Base-by-base conservation (phyloP, 2,797 vertebrate genomes). In the Arrhamphus sclerolepis region DNA sequence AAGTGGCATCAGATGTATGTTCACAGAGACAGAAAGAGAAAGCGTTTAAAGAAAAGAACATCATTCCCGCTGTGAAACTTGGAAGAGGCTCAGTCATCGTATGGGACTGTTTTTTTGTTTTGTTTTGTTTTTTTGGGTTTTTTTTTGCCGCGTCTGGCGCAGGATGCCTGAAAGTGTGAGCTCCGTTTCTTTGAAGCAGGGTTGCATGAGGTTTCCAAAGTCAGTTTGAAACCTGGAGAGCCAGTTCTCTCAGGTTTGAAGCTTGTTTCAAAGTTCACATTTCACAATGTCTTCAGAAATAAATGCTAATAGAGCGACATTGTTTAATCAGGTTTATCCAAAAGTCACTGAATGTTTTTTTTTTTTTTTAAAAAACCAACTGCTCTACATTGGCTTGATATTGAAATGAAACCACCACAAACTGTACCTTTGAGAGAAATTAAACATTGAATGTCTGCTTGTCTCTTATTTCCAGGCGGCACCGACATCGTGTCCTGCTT, bases 401-500 rank as follows among this genome's bases (percentile, higher is more conserved):
- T 3, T 26, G 24, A 26, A 26, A 26, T 26, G 24, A 26, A 26
- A 26, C 24, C 24, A 26, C 24, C n/a, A n/a, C n/a, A n/a, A 26
- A 26, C 2, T 26, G 24, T 6, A 26, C 24, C 24, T 6, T 26
- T 26, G 24, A 6, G 34, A 4, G 7, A 13, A 13, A 56, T 40
- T 48, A 20, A 40, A 17, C 17, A 26, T 48, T 41, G 29, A 46
- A 3, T 48, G 7, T 21, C 39, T 64, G 26, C 56, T 56, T 65
- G 3, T 62, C 18, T 58, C 21, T 16, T 40, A 57, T 22, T 2
- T 66, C 2, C 77, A 99, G 97, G 97, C 47, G 97, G 97, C n/a
- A 99, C 97, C 0, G 97, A 99, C 84, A 98, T 98, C 0, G 88
- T 99, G 82, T 97, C 96, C 0, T 98, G 96, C 87, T 99, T 99